Percentiles rank a stretch among this genome's conserved stretches.
Evolutionary conservation across 1,140 invertebrate genomes (phyloP).

Genomic region (Asobara japonica): DNA sequence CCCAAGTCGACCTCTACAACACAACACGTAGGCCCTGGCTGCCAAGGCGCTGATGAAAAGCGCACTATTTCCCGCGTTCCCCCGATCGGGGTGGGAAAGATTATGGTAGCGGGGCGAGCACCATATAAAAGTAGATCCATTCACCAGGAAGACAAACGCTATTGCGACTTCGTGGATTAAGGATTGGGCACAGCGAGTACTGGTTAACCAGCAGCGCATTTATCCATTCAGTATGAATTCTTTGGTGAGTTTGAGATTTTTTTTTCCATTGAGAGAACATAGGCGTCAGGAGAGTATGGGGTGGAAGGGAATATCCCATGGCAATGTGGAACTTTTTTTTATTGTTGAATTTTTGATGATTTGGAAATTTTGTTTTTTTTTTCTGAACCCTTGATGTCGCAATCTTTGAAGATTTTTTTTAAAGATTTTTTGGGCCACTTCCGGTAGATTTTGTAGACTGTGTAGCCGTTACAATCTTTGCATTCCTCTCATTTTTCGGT

Average conservation of each 20-base stretch:
- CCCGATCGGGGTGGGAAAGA: constrained; percentile 38
- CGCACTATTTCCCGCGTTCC: neutral
- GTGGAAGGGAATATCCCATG: no score
- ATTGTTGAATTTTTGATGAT: no score
- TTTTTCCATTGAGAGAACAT: no score
- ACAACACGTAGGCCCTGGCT: neutral
- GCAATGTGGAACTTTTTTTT: no score
- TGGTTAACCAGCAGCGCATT: constrained; percentile 52
- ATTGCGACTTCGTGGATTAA: constrained; percentile 27
- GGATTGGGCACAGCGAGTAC: constrained; percentile 46
- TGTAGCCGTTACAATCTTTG: no score
- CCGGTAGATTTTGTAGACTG: no score
- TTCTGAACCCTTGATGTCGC: no score
- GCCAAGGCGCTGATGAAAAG: neutral
- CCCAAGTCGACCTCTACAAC: constrained; percentile 1
- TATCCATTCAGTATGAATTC: constrained; percentile 31
- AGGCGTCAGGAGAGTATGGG: no score
- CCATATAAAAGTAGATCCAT: constrained; percentile 63
- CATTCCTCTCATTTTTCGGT: no score
- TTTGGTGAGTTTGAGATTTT: constrained; percentile 53
- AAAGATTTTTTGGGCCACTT: no score
- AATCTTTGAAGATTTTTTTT: no score
- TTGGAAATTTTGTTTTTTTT: no score
- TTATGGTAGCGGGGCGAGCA: constrained; percentile 45
- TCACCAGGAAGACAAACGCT: constrained; percentile 59